Base-by-base conservation (phyloP, 92 coral and sea anemone genomes). In the Zoanthus solanderi region DNA sequence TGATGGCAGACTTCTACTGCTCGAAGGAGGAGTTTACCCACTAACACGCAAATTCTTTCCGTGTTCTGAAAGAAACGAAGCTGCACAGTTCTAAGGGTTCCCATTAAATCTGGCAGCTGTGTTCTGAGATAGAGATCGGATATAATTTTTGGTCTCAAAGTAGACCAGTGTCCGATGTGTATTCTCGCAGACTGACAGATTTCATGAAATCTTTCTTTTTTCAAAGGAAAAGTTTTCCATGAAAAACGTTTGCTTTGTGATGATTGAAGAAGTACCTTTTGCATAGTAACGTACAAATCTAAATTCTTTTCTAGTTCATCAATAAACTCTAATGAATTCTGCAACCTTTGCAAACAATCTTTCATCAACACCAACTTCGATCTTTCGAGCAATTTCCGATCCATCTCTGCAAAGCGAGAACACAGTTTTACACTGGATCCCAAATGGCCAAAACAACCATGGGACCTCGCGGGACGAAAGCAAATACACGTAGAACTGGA, bases 111-210 rank as follows among this genome's bases (percentile, higher is more conserved):
- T 63, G 93, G 91, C 42, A 84, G 87, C 15, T 87, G 78, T 52
- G 69, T 86, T 63, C 87, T 83, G 60, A 94, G 90, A 84, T 87
- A 76, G 13, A 86, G 75, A 48, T 93, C 96, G 71, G 89, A 72
- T 3, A 92, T 89, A 79, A 90, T 69, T 10, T 89, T 87, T 82
- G 93, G 89, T 53, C 76, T 82, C 78, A 93, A 76, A 72, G 88
- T 54, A 34, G 92, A 69, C 93, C 97, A 90, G 78, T 95, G 90
- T 30, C 80, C 91, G 29, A 93, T 85, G 47, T 95, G 99, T 50
- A 90, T 65, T 87, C 93, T 95, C 23, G 99, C 99, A 29, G 88
- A 92, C 54, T 95, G 90, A 87, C 99, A 97, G 18, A 97, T 84
- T 68, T 95, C 94, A 73, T 94, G 97, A 78, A 93, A 94, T 32